Evolutionary conservation across 1,140 invertebrate genomes (phyloP), one percentile per base, ranked within the genome.

Genomic region (Drosophila lini): DNA sequence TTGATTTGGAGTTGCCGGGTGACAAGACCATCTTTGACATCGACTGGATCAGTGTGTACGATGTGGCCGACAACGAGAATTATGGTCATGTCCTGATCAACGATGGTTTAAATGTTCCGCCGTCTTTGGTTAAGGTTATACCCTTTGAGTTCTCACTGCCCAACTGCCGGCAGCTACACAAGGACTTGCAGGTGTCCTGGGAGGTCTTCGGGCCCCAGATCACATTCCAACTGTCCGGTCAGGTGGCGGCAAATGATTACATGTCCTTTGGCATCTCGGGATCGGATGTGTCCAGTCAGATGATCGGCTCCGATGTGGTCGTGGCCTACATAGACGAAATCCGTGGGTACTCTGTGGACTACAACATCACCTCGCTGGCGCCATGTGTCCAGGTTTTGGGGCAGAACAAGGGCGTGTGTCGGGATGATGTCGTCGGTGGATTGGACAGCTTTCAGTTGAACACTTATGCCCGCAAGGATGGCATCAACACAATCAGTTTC

Each of bases 151-250:
- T 94, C 74, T 92, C 94, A 25, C 93, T 98, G 58, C 97, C 97
- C 52, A 97, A 98, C 92, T 98, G 97, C 92, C 92, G 96, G 75
- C 97, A 97, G 92, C 93, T 98, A 7, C 97, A 98, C 91, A 95
- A 95, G 91, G 94, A 97, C 79, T 93, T 96, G 58, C 97, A 97
- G 93, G 94, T 98, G 4, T 95, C 95, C 10, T 98, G 97, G 97
- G 97, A 98, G 91, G 95, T 98, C 5, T 97, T 97, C 91, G 97
- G 97, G 0, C 96, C 95, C n/a, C 95, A 97, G 90, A 95, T 98
- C 52, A 98, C 97, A 2, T 94, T 98, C 59, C 95, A 98, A 92
- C 92, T 98, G 7, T 95, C 96, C n/a, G 97, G 95, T n/a, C 95
- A 96, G 93, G 92, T 94, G 93, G 95, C 90, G 0, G 94, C 96